Percentiles rank a stretch among this genome's conserved stretches.
phyloP scores from a whole-genome alignment of 1,140 invertebrate genomes.

The Agrypnia vestita region DNA sequence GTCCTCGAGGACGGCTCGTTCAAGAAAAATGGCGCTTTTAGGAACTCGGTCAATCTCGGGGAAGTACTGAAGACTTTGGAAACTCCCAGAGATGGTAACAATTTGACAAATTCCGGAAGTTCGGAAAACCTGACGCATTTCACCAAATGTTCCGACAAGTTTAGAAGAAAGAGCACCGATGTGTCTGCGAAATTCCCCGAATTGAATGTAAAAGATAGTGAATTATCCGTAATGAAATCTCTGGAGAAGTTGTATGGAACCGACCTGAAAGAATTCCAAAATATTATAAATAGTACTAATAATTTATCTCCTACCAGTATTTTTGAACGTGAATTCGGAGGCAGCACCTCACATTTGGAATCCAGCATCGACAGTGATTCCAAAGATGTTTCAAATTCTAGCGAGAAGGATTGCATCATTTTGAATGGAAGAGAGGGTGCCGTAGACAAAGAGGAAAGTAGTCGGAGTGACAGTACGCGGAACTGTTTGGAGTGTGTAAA shows the following conservation, averaged over 20 bases:
- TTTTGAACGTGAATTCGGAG: slow-evolving; percentile 47
- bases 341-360: slow-evolving; percentile 22
- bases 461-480: slow-evolving; percentile 64
- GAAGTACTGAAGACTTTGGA: slow-evolving; percentile 44
- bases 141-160: not conserved
- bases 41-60: slow-evolving; percentile 58
- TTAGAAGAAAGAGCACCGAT: slow-evolving; percentile 52
- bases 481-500: slow-evolving; percentile 48
- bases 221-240: slow-evolving; percentile 48
- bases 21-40: slow-evolving; percentile 48
- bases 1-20: not conserved
- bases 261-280: slow-evolving; percentile 51
- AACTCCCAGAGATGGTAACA: not conserved
- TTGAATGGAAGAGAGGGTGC: not conserved
- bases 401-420: not conserved
- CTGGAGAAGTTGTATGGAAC: slow-evolving; percentile 52
- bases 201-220: slow-evolving; percentile 20
- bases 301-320: not conserved
- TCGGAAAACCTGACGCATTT: slow-evolving; percentile 16
- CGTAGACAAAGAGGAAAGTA: slow-evolving; percentile 63
- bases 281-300: slow-evolving; percentile 11
- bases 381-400: not conserved
- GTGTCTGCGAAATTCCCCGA: slow-evolving; percentile 41
- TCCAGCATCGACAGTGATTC: not conserved
- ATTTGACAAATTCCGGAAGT: not conserved